Base-by-base conservation (phyloP, 2,888 invertebrate genomes). In the Hipparchia sbordonii region DNA sequence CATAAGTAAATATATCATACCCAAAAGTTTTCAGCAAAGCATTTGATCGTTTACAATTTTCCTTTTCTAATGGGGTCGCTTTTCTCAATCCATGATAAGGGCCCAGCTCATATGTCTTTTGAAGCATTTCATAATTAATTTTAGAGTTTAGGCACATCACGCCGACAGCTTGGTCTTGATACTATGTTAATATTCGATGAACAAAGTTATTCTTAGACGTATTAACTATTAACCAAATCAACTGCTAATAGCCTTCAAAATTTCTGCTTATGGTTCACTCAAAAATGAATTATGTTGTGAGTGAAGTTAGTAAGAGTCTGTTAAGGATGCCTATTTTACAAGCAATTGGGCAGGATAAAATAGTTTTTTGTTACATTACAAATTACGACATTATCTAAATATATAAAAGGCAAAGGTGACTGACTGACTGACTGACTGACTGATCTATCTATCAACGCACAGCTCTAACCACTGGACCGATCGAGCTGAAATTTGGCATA, bases 61-160 rank as follows among this genome's bases (percentile, higher is more conserved):
- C 93, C 72, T 86, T 90, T 72, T 92, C 88, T 1, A 88, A 76
- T n/a, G 89, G 80, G 2, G 88, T 86, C 2, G 87, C 82, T 74
- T 95, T 95, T 77, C 82, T 90, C 0, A 96, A 86, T 0, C 95
- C 95, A 73, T 94, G 90, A 80, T 93, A 95, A 0, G 95, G 90
- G 0, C 83, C 86, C 54, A 96, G 82, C 75, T 96, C 95, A 74
- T 92, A 93, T 4, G 81, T 80, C 0, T 73, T 87, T 77, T 95
- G 94, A 5, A 96, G 87, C 12, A 91, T 83, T 1, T 93, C 87
- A 75, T 95, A 94, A 81, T 96, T 94, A 8, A 96, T 89, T 0
- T 87, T 89, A 0, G 92, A 87, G 79, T 95, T 96, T 4, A 96
- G 81, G 76, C 95, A 94, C 89, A 96, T 91, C 0, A 95, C 94